Evolutionary conservation across 2,113 vertebrate genomes (phyloP), one percentile per base, ranked within the genome.

Genomic region (Uria lomvia): DNA sequence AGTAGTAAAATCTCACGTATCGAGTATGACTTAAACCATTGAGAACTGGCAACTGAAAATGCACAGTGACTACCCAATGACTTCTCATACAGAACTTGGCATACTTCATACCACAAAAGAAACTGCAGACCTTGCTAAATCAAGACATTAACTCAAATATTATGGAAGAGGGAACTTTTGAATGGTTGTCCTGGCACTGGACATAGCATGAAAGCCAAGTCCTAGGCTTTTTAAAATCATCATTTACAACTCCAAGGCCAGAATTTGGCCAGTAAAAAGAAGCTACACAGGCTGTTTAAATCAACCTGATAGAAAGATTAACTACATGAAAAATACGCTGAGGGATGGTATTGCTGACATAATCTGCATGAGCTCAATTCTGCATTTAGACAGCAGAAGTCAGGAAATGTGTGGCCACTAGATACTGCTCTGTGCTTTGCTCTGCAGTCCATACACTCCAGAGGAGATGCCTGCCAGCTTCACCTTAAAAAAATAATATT

Each of bases 381-480:
- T 91, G 56, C 32, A 18, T 68, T 63, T 20, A 76, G 49, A 38
- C 34, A 85, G 73, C 23, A 58, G 56, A 73, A 92, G 62, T 53
- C 73, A 56, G 89, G 55, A 73, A 19, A 45, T 32, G 0, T 38
- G 18, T 53, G 89, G n/a, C 91, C 92, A 94, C 95, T 95, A 92
- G 91, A 52, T 91, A 79, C 50, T 97, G 83, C 84, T 97, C 70
- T 91, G 89, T 1, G 8, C 91, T 91, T 89, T 89, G 16, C 36
- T 90, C 92, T 94, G 79, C 58, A 89, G 76, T 32, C 36, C 53
- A 0, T 8, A 8, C 9, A 7, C 43, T 55, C 56, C 70, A 72
- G 47, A 75, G 49, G 30, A 66, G 24, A 60, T 32, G 20, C 12
- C 32, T 79, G 59, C 24, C 65, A 49, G 19, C 43, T 94, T 91